Evolutionary conservation across 2,113 vertebrate species (phyloP), one percentile per base, ranked within the genome.

Genomic region (Lophius piscatorius): DNA sequence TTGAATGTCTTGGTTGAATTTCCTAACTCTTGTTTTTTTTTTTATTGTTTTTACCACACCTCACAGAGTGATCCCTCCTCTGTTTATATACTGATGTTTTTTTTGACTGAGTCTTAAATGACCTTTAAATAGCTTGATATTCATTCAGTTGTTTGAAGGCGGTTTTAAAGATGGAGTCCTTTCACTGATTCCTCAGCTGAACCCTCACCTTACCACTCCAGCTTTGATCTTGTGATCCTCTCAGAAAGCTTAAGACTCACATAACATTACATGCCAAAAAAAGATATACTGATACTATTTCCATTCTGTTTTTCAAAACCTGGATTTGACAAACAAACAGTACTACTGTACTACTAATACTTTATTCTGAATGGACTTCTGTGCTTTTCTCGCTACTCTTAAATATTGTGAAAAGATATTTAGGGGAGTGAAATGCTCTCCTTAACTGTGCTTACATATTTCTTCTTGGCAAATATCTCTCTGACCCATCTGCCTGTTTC

Each of bases 401-500:
- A 29, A 8, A 39, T 38, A 17, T 17, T 3, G 20, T 52, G 3
- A 11, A 36, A 1, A 45, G 40, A 22, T 54, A 4, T 33, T 52
- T 33, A 20, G 35, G 51, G 35, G 48, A 24, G 16, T 39, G 5
- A n/a, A 21, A 40, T 14, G 3, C 6, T 58, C 13, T 42, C 33
- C 14, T 13, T 47, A 6, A 41, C 12, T 22, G 21, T 50, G 16
- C 23, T 61, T 40, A 9, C 28, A 46, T 65, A 12, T 48, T 46
- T 48, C 45, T 46, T 33, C 48, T 11, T 59, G 48, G 31, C 17
- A 41, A 41, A 59, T 48, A 6, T 62, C 26, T 34, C 14, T 52
- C 33, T 4, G 6, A 63, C 45, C 45, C n/a, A 1, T 70, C 42
- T 54, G 29, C 49, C 22, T 56, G 9, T 76, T 85, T 56, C 31